phyloP scores from a whole-genome alignment of 2,797 vertebrate genomes.

The Sebastes itinus region DNA sequence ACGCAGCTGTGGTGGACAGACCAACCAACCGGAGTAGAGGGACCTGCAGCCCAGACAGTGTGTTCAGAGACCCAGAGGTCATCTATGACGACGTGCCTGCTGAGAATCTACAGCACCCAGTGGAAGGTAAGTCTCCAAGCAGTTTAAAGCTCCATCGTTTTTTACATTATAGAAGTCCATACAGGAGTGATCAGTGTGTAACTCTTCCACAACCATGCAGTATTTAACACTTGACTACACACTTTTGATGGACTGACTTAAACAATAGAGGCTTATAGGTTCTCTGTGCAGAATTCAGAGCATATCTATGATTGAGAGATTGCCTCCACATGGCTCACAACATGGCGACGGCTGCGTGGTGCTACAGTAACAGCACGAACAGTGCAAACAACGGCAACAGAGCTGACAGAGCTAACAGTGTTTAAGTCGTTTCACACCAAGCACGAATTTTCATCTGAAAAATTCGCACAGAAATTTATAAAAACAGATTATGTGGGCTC shows the following conservation, averaged over 20 bases:
- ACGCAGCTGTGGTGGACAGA: background rate
- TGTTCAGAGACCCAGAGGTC: conserved; percentile 13
- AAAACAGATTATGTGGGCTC: no score
- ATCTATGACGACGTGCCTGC: conserved; percentile 47
- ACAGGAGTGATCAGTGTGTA: background rate
- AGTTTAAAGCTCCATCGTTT: no score
- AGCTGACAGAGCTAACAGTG: background rate
- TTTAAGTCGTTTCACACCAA: no score
- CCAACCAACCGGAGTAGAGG: background rate
- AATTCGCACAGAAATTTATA: no score
- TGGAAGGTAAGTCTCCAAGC: conserved; percentile 11
- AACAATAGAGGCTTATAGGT: background rate
- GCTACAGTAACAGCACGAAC: background rate
- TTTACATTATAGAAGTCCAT: background rate
- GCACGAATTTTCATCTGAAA: no score
- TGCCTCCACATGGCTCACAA: background rate
- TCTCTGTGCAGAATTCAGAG: background rate
- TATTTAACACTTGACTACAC: background rate
- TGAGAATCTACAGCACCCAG: conserved; percentile 10
- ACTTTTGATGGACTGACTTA: background rate
- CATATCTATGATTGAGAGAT: background rate
- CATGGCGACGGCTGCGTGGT: background rate
- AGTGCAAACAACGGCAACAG: background rate
- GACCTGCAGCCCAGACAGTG: background rate
- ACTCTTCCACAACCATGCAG: background rate